Percentiles rank a stretch among this genome's conserved stretches.
Conservation (phyloP, 2,888 invertebrate genomes). For the Chloroclystis v-ata region DNA sequence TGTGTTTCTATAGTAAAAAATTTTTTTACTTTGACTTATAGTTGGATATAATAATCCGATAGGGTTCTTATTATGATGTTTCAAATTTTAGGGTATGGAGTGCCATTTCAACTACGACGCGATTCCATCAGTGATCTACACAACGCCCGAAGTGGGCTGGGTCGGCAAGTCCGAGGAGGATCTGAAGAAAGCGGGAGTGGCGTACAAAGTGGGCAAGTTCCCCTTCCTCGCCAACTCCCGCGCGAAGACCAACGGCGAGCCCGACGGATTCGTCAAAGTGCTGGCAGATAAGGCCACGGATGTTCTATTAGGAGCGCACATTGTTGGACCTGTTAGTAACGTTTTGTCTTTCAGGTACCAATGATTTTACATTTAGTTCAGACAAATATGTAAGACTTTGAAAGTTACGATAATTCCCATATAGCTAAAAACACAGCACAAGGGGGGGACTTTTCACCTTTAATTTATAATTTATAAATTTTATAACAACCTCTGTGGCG, state of each 20-base stretch:
- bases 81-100: conserved; percentile 81
- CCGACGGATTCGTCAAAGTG: conserved; percentile 98
- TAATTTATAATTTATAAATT: no score
- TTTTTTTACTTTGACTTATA: no score
- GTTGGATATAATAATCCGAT: no score
- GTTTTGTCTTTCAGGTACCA: no score
- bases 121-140: conserved; percentile 99
- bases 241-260: conserved; percentile 98
- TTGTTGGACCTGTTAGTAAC: conserved; percentile 92
- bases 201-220: conserved; percentile 98
- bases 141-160: conserved; percentile 99
- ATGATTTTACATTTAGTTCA: no score
- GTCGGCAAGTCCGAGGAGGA: conserved; percentile 97
- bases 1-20: no score
- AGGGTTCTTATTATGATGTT: no score
- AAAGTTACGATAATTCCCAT: no score
- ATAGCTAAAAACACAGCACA: no score
- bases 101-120: conserved; percentile 99
- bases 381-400: no score
- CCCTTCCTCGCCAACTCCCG: conserved; percentile 99
- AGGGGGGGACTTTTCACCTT: no score
- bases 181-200: conserved; percentile 95
- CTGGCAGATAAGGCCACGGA: conserved; percentile 95
- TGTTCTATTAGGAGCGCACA: conserved; percentile 96
- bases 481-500: no score